Base-by-base conservation (phyloP, 2,888 invertebrate genomes). In the Dynastes tityus region DNA sequence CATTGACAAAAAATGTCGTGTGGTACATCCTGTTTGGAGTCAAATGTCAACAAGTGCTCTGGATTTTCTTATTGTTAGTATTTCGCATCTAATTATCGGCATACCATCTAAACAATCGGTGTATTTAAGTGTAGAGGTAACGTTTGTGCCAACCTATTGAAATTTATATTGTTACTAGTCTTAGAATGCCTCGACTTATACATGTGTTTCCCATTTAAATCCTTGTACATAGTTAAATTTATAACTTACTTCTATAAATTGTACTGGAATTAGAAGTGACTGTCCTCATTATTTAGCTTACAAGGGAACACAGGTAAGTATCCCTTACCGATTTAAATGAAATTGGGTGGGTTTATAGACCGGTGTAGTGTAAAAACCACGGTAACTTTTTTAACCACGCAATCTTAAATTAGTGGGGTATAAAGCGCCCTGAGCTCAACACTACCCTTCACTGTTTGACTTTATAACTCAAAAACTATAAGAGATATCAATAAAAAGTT, bases 31-130 rank as follows among this genome's bases (percentile, higher is more conserved):
- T 27, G 61, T 61, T 16, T 2, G 5, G 61, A 27, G 61, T 61
- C 61, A 61, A 61, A 61, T 61, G 61, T 61, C 61, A 61, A 61
- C 61, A 53, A 53, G 13, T n/a, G 53, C 61, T 61, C 8, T 11
- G 11, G 27, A 32, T 32, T 29, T 61, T 61, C 2, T 29, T 61
- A 27, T 61, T 61, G 11, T 32, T 32, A 32, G 32, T 45, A 45
- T 11, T 9, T 27, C 22, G 61, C 27, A 61, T 61, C 29, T 61
- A 61, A 61, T 61, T 61, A 61, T 22, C 27, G n/a, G 3, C n/a
- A 61, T 61, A 27, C 27, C 9, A 27, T 53, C 5, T n/a, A 58
- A 16, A 61, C 61, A 61, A 61, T 61, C 61, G 61, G 2, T 45
- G 8, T 9, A 45, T 45, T 45, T 45, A 22, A 22, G 5, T 29